These are phyloP conservation scores for Drosophila kurseongensis DNA, from an alignment of 1,140 invertebrate genomes.

Conservation along the genomic window DNA sequence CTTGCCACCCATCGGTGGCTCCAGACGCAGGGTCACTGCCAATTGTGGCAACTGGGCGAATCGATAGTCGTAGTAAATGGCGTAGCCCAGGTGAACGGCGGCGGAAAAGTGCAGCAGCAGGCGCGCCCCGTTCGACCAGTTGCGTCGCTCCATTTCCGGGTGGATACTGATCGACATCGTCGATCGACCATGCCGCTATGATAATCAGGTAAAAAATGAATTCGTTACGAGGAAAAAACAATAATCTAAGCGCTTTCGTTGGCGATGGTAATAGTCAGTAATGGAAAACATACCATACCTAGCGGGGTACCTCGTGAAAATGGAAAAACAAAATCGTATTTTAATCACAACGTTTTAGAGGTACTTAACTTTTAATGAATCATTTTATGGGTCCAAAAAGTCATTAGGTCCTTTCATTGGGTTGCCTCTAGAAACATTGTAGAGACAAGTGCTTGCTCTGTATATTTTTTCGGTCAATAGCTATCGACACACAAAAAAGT, in stretches of 20 bases:
- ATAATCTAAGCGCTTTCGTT: neutral
- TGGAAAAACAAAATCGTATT: too few relatives aligned
- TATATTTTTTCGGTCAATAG: too few relatives aligned
- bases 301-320: too few relatives aligned
- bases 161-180: neutral
- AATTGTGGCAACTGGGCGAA: constrained; percentile 88
- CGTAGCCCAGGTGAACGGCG: constrained; percentile 88
- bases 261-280: constrained; percentile 8
- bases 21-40: constrained; percentile 81
- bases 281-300: too few relatives aligned
- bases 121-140: neutral
- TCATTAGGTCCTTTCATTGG: too few relatives aligned
- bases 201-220: neutral
- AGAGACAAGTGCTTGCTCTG: too few relatives aligned
- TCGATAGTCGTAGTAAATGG: constrained; percentile 89
- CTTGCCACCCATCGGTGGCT: constrained; percentile 87
- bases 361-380: too few relatives aligned
- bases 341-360: too few relatives aligned
- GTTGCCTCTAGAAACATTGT: too few relatives aligned
- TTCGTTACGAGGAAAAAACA: neutral
- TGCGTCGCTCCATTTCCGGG: constrained; percentile 19
- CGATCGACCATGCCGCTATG: constrained; percentile 26
- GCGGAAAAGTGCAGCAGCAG: constrained; percentile 87
- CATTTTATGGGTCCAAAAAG: too few relatives aligned
- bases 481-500: too few relatives aligned